Conservation (phyloP, 2,797 vertebrate genomes). For the Rhabdomys pumilio region DNA sequence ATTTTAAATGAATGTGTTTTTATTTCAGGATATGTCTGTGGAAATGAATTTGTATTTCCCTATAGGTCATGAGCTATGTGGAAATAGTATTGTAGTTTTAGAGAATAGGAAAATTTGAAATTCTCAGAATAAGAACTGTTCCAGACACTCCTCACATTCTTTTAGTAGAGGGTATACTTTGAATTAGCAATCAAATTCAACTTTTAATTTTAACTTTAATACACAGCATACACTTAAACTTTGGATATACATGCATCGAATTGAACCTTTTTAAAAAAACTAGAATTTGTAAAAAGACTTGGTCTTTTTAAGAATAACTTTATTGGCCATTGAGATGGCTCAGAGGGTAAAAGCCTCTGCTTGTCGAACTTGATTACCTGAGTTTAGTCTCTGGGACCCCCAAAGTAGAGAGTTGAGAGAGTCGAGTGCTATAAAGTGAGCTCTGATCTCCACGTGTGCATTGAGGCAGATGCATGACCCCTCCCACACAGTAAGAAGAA, state of each 20-base stretch:
- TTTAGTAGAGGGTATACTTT: conserved; percentile 43
- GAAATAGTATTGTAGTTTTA: conserved; percentile 58
- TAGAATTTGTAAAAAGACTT: conserved; percentile 18
- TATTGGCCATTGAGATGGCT: background rate
- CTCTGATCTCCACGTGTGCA: background rate
- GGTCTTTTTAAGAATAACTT: background rate
- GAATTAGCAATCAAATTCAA: conserved; percentile 47
- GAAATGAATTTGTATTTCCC: conserved; percentile 62
- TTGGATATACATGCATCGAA: conserved; percentile 1
- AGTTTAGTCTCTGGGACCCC: background rate
- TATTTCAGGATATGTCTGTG: conserved; percentile 57
- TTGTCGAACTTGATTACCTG: background rate
- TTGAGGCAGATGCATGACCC: too few relatives aligned
- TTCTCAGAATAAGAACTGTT: conserved; percentile 37
- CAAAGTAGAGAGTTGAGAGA: background rate
- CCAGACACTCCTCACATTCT: background rate
- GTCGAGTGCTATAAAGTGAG: background rate
- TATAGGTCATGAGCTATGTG: conserved; percentile 46
- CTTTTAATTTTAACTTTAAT: conserved; percentile 42
- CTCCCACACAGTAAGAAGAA: background rate
- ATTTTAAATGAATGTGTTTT: conserved; percentile 76
- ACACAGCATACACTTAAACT: background rate
- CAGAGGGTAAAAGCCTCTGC: background rate
- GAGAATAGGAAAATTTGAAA: conserved; percentile 58
- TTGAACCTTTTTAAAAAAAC: background rate